Conservation (phyloP, 1,140 invertebrate genomes). For the Aplysia californica region DNA sequence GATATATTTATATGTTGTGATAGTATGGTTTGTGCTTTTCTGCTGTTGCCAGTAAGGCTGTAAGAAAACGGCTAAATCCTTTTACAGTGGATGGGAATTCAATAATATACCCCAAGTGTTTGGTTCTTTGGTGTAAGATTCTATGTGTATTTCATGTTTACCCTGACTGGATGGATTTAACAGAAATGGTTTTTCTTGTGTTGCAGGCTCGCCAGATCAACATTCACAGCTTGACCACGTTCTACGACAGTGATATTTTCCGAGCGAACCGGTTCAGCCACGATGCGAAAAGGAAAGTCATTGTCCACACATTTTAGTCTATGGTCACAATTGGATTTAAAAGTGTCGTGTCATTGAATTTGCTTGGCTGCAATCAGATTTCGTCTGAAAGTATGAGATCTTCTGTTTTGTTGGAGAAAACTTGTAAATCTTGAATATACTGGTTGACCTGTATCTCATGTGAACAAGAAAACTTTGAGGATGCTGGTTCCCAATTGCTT, state of each 20-base stretch:
- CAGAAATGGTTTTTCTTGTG: constrained; percentile 32
- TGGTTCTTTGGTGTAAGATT: too few relatives aligned
- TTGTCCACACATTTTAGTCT: constrained; percentile 79
- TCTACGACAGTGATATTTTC: constrained; percentile 94
- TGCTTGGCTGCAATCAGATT: not conserved
- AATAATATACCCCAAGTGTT: too few relatives aligned
- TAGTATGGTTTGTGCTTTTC: too few relatives aligned
- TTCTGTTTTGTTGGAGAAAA: not conserved
- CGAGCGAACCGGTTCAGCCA: constrained; percentile 90
- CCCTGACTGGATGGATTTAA: too few relatives aligned
- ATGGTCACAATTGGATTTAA: not conserved
- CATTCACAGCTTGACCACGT: constrained; percentile 88
- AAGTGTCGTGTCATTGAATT: not conserved
- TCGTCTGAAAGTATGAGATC: too few relatives aligned
- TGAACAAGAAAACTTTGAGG: not conserved
- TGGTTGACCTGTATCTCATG: not conserved
- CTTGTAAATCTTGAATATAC: not conserved
- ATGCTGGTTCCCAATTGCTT: not conserved
- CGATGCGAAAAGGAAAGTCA: constrained; percentile 84
- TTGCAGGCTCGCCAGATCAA: constrained; percentile 91
- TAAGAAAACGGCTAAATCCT: too few relatives aligned
- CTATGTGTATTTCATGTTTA: too few relatives aligned
- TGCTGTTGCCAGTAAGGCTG: too few relatives aligned
- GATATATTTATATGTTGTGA: too few relatives aligned
- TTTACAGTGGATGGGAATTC: too few relatives aligned